Percentiles rank a stretch among this genome's conserved stretches.
phyloP scores from a whole-genome alignment of 2,888 invertebrate species.

The Lamellibrachia columna region DNA sequence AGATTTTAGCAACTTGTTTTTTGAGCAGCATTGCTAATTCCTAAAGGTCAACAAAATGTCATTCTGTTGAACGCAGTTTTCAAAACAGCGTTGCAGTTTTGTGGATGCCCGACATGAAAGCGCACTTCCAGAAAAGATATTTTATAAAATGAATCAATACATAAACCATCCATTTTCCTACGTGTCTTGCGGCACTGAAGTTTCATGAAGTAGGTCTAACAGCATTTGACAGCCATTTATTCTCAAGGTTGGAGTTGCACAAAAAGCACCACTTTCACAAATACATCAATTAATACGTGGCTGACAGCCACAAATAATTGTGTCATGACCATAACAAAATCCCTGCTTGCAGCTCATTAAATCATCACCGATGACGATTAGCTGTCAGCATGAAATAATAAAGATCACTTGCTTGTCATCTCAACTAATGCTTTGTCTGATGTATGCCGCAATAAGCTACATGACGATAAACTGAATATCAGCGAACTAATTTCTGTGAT shows the following conservation, averaged over 20 bases:
- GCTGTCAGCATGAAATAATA: conserved; percentile 16
- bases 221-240: not conserved
- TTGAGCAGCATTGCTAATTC: not conserved
- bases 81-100: not conserved
- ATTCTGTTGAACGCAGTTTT: not conserved
- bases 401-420: conserved; percentile 6
- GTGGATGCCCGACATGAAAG: not conserved
- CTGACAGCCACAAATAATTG: not conserved
- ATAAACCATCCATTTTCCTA: not conserved
- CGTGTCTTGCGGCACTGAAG: not conserved
- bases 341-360: not conserved
- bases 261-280: not conserved
- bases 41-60: not conserved
- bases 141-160: not conserved
- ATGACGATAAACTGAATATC: not conserved
- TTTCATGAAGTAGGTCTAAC: not conserved
- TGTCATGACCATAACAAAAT: not conserved
- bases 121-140: not conserved
- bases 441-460: not conserved
- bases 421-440: not conserved
- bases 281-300: not conserved
- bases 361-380: not conserved
- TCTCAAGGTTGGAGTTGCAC: not conserved
- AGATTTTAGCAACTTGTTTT: not conserved
- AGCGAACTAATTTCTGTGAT: not conserved